A percentile compares a stretch with the other conserved stretches of the same genome.
These are phyloP conservation scores for Buteo buteo DNA, from an alignment of 2,113 vertebrate species.

Conservation along the genomic window DNA sequence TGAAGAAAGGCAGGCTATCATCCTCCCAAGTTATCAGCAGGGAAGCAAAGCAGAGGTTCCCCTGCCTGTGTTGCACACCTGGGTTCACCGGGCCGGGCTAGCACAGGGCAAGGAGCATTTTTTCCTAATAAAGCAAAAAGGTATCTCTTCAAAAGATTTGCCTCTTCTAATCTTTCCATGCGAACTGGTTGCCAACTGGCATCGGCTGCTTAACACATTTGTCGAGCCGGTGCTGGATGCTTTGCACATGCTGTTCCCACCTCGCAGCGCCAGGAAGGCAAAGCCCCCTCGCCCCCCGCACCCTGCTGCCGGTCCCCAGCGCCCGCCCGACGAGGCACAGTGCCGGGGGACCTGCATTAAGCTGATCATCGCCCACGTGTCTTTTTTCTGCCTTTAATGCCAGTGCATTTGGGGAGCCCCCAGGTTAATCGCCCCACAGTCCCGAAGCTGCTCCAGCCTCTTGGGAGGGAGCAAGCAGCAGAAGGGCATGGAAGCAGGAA, in stretches of 20 bases:
- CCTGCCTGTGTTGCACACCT: neutral
- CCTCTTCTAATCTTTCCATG: neutral
- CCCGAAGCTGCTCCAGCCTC: neutral
- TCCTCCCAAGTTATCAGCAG: neutral
- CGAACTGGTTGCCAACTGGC: neutral
- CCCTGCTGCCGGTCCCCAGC: neutral
- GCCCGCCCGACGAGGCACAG: neutral
- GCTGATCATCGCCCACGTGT: accelerated
- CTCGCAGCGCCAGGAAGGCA: neutral
- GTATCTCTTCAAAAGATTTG: neutral
- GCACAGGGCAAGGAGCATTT: neutral
- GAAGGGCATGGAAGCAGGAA: neutral
- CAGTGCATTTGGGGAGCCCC: neutral
- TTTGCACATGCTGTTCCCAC: neutral
- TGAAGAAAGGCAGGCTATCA: neutral
- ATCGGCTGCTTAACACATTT: neutral
- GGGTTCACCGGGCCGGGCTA: neutral
- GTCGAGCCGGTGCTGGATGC: neutral
- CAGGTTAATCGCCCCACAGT: neutral
- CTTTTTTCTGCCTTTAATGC: neutral
- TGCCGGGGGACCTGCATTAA: accelerated
- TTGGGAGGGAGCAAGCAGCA: neutral
- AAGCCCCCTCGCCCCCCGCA: neutral
- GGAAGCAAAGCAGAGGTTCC: neutral
- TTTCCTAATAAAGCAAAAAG: conserved; percentile 13